Evolutionary conservation across 1,140 invertebrate genomes (phyloP).

Genomic region (Drosophila parvula): DNA sequence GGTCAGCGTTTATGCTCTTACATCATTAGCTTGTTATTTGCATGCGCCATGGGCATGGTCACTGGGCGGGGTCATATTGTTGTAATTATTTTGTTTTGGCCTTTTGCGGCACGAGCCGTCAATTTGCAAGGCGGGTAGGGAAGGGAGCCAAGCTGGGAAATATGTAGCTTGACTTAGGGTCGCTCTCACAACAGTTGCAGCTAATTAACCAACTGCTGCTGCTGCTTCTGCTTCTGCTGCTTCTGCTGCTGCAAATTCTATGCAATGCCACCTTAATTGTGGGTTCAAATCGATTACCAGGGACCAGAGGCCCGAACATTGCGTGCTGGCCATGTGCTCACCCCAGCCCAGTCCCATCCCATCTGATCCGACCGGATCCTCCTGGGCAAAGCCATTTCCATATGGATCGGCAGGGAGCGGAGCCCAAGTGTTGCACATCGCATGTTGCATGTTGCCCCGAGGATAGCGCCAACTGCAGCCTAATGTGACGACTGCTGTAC

Average conservation of each 20-base stretch:
- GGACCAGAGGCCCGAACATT: conserved; percentile 42
- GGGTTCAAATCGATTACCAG: conserved; percentile 76
- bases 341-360: conserved; percentile 2
- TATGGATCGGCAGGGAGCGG: conserved; percentile 10
- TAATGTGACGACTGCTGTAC: conserved; percentile 76
- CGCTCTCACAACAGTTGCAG: conserved; percentile 69
- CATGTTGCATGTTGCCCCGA: conserved; percentile 61
- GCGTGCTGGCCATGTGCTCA: conserved; percentile 48
- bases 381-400: neutral
- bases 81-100: conserved; percentile 58
- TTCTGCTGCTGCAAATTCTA: conserved; percentile 56
- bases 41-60: conserved; percentile 43
- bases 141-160: neutral
- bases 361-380: conserved; percentile 2
- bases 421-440: conserved; percentile 34
- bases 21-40: conserved; percentile 82
- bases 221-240: conserved; percentile 52
- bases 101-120: conserved; percentile 74
- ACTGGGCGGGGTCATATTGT: conserved; percentile 8
- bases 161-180: conserved; percentile 33
- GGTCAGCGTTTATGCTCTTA: conserved; percentile 78
- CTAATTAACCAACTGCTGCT: conserved; percentile 78
- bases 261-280: conserved; percentile 64
- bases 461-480: conserved; percentile 63
- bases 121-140: conserved; percentile 39